Conservation (phyloP, 2,888 invertebrate genomes). For the Acanthoscelides obtectus region DNA sequence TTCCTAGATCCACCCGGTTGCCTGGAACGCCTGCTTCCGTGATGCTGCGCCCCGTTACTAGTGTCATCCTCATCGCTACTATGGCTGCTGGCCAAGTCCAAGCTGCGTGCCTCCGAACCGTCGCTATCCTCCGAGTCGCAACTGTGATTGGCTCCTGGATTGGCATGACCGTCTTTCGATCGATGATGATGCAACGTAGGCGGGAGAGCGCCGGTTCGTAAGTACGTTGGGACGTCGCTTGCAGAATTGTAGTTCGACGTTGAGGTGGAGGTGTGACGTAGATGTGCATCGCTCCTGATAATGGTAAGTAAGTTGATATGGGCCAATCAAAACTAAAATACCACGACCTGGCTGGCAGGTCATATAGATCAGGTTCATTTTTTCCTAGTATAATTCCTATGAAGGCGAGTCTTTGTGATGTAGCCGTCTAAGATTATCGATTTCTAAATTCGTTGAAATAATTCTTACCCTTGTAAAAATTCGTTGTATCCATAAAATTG, state of each 20-base stretch:
- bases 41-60: conserved; percentile 25
- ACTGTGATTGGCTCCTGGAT: background rate
- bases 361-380: no score
- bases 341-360: no score
- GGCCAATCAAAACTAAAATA: no score
- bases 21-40: conserved; percentile 30
- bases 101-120: conserved; percentile 68
- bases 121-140: conserved; percentile 65
- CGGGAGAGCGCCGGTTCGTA: conserved; percentile 58
- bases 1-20: background rate
- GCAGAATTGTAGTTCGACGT: conserved; percentile 84
- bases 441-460: no score
- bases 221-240: conserved; percentile 70
- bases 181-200: conserved; percentile 47
- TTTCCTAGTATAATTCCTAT: no score
- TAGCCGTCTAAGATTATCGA: no score
- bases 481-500: no score
- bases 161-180: background rate
- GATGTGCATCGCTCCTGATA: conserved; percentile 70
- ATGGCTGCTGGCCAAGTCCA: conserved; percentile 92
- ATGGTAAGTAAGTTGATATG: no score
- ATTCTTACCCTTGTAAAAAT: no score
- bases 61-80: conserved; percentile 87
- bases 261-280: conserved; percentile 78
- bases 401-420: no score